A percentile compares a stretch with the other conserved stretches of the same genome.
Evolutionary conservation across 2,888 invertebrate genomes (phyloP).

Genomic region (Andrena praecox): DNA sequence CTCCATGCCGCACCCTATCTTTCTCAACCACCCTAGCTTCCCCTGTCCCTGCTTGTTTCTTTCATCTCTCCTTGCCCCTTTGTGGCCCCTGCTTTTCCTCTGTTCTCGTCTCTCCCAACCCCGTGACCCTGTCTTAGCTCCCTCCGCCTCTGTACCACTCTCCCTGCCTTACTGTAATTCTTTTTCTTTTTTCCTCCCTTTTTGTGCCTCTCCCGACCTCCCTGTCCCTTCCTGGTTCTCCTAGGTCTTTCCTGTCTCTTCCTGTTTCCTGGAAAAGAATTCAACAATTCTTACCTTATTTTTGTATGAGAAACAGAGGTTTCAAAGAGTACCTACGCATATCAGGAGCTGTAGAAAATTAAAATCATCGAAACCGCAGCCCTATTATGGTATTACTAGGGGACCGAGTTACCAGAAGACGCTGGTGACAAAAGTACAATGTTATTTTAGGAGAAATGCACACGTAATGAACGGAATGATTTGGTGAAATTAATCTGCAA

Average conservation of each 20-base stretch:
- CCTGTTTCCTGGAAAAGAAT: slow-evolving; percentile 6
- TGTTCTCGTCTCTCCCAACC: slow-evolving; percentile 27
- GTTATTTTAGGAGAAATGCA: no score
- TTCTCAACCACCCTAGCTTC: background rate
- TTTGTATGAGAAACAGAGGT: background rate
- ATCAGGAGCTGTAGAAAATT: no score
- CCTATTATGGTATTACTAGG: background rate
- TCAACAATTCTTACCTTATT: background rate
- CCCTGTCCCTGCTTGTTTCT: slow-evolving; percentile 30
- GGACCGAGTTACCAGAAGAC: no score
- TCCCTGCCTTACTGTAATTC: slow-evolving; percentile 28
- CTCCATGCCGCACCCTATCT: background rate
- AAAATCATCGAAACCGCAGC: background rate
- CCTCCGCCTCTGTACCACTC: slow-evolving; percentile 23
- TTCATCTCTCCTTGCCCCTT: slow-evolving; percentile 20
- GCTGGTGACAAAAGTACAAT: no score
- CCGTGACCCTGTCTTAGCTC: slow-evolving; percentile 47
- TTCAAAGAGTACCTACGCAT: background rate
- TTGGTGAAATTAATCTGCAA: no score
- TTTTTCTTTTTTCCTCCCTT: slow-evolving; percentile 9
- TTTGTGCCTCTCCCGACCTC: slow-evolving; percentile 23
- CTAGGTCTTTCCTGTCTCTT: background rate
- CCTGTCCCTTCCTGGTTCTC: slow-evolving; percentile 9
- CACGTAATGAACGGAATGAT: background rate
- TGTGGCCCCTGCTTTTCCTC: slow-evolving; percentile 41